Percentiles rank a stretch among this genome's conserved stretches.
Conservation (phyloP, 2,113 vertebrate species). For the Spermophilus dauricus region DNA sequence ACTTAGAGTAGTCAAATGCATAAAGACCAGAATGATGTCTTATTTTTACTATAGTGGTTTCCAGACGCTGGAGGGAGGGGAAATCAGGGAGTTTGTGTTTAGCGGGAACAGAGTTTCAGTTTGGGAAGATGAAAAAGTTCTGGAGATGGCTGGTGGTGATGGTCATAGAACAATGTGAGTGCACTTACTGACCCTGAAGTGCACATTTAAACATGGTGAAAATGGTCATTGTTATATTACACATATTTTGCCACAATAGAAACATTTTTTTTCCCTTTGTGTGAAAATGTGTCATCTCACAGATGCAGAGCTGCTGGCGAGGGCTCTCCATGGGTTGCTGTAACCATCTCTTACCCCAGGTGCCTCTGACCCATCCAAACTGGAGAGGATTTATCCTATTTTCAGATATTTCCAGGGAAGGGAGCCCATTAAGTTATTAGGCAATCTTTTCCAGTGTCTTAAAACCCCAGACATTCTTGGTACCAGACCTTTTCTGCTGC, state of each 20-base stretch:
- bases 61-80: no score
- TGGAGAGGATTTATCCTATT: no score
- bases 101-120: background rate
- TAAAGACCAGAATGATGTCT: background rate
- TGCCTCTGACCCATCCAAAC: no score
- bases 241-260: background rate
- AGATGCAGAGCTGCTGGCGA: background rate
- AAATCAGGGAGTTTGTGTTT: background rate
- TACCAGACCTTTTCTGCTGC: no score
- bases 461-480: no score
- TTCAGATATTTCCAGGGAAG: no score
- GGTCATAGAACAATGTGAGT: background rate
- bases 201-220: background rate
- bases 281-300: background rate
- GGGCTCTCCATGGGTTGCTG: background rate
- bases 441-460: no score
- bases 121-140: background rate
- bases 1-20: background rate
- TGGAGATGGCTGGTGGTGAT: background rate
- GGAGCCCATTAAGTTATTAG: no score
- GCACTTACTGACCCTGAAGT: background rate
- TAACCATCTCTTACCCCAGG: constrained; percentile 4
- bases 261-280: background rate
- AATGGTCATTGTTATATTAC: background rate
- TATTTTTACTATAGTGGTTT: background rate